Conservation (phyloP, 2,113 vertebrate species). For the Rattus norvegicus region GRCr8 NC_086029.1:67709001-67709500, state of each 20-base stretch:
- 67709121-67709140: slow-evolving; percentile 55
- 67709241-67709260: slow-evolving; percentile 63
- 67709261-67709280: slow-evolving; percentile 40
- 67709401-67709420: background rate
- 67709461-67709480: slow-evolving; percentile 22
- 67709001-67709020: slow-evolving; percentile 7
- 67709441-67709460: background rate
- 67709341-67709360: background rate
- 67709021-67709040: background rate
- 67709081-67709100: background rate
- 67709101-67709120: slow-evolving; percentile 54
- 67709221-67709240: slow-evolving; percentile 56
- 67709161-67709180: slow-evolving; percentile 59
- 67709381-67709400: background rate
- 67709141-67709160: slow-evolving; percentile 48
- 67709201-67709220: slow-evolving; percentile 70
- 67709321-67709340: slow-evolving; percentile 47
- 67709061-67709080: background rate
- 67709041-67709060: background rate
- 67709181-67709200: slow-evolving; percentile 8
- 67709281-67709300: slow-evolving; percentile 36
- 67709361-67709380: background rate
- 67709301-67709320: slow-evolving; percentile 40
- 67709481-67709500: slow-evolving; percentile 15
- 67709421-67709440: background rate